These are phyloP conservation scores for Cichlasoma orientale DNA, from an alignment of 2,797 vertebrate species.

Conservation along the genomic window DNA sequence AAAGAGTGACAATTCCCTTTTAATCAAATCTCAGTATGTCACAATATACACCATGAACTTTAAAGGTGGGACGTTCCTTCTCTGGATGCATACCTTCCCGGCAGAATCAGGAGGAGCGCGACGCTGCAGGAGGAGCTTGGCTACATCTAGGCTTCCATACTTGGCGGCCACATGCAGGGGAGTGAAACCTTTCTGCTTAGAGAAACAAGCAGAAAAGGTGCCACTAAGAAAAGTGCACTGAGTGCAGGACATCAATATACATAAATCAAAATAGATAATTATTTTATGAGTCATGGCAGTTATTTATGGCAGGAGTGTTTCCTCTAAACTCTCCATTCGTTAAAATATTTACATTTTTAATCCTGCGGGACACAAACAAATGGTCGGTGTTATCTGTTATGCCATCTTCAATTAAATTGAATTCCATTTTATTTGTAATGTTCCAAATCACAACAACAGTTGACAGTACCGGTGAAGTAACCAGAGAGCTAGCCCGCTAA, in stretches of 20 bases:
- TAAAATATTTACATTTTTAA: too few relatives aligned
- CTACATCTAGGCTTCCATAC: conserved; percentile 95
- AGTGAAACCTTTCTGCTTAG: conserved; percentile 94
- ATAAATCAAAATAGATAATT: too few relatives aligned
- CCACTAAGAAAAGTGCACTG: accelerated
- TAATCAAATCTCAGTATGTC: background rate
- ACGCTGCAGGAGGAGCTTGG: conserved; percentile 92
- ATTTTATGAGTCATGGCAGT: too few relatives aligned
- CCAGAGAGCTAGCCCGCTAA: too few relatives aligned
- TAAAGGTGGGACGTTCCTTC: background rate
- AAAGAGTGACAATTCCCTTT: background rate
- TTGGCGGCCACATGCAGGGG: conserved; percentile 96
- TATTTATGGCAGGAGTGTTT: too few relatives aligned
- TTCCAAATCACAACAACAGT: too few relatives aligned
- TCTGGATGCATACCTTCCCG: conserved; percentile 86
- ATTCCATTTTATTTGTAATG: too few relatives aligned
- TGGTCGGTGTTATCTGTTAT: too few relatives aligned
- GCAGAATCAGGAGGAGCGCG: conserved; percentile 88
- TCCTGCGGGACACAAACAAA: too few relatives aligned
- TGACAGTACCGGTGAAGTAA: too few relatives aligned
- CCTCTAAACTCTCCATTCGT: too few relatives aligned
- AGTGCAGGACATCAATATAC: background rate
- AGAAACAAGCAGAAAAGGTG: background rate
- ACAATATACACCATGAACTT: background rate
- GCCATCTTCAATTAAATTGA: too few relatives aligned